phyloP scores from a whole-genome alignment of 92 coral and sea anemone species.

The Siderastrea siderea region DNA sequence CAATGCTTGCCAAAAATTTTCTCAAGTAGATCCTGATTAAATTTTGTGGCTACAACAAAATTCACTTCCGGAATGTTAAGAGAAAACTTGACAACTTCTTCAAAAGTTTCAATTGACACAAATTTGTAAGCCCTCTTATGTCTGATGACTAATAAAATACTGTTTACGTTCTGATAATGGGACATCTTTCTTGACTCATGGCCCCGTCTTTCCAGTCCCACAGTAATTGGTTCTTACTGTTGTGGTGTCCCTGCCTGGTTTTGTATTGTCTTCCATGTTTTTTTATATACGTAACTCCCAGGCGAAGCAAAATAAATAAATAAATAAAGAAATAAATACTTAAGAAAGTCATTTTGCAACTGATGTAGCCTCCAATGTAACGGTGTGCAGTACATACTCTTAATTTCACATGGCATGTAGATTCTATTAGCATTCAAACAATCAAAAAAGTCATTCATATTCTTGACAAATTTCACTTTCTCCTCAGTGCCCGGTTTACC shows the following conservation, averaged over 20 bases:
- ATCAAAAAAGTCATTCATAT: slow-evolving; percentile 62
- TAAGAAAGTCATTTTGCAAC: slow-evolving; percentile 50
- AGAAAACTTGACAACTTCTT: slow-evolving; percentile 45
- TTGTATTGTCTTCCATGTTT: too few relatives aligned
- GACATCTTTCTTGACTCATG: slow-evolving; percentile 34
- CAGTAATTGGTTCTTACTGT: too few relatives aligned
- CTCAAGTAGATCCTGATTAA: slow-evolving; percentile 65
- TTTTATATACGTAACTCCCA: too few relatives aligned
- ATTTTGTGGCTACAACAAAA: slow-evolving; percentile 62
- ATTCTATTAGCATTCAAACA: slow-evolving; percentile 53
- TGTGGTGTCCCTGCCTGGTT: too few relatives aligned
- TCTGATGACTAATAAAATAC: slow-evolving; percentile 59
- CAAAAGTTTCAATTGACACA: slow-evolving; percentile 54
- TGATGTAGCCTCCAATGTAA: slow-evolving; percentile 44
- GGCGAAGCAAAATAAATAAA: too few relatives aligned
- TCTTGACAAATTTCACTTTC: slow-evolving; percentile 43
- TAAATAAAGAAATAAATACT: too few relatives aligned
- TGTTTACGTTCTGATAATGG: slow-evolving; percentile 28
- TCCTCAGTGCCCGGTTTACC: slow-evolving; percentile 62
- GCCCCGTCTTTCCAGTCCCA: slow-evolving; percentile 54
- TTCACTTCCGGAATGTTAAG: slow-evolving; percentile 43
- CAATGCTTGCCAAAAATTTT: slow-evolving; percentile 63
- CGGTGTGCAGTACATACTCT: slow-evolving; percentile 54
- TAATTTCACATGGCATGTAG: slow-evolving; percentile 49
- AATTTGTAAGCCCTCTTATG: slow-evolving; percentile 60